Evolutionary conservation across 2,888 invertebrate species (phyloP).

Genomic region (Leistus spinibarbis): DNA sequence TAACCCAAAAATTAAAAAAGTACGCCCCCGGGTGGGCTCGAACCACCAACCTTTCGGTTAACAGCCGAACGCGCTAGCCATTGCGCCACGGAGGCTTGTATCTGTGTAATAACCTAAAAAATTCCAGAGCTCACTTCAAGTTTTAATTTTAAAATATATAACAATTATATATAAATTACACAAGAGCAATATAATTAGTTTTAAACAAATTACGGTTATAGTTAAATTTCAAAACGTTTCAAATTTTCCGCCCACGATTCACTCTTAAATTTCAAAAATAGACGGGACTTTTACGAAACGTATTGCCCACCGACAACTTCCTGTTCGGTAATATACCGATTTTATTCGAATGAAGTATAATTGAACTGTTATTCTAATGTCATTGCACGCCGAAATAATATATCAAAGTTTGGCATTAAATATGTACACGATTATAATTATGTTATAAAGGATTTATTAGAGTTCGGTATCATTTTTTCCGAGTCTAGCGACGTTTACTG

Average conservation of each 20-base stretch:
- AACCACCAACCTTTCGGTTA: constrained; percentile 96
- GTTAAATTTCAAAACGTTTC: too few species aligned
- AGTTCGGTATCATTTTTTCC: neutral
- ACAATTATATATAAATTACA: neutral
- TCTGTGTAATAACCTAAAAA: neutral
- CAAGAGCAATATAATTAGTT: neutral
- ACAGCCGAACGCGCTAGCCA: constrained; percentile 94
- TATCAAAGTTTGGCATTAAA: neutral
- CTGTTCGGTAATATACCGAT: too few species aligned
- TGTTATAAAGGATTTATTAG: neutral
- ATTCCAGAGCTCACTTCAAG: neutral
- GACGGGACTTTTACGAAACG: too few species aligned
- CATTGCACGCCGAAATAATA: neutral
- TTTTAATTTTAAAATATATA: neutral
- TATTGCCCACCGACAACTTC: too few species aligned
- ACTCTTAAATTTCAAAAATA: too few species aligned
- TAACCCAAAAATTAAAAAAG: neutral
- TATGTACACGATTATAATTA: neutral
- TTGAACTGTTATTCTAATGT: neutral
- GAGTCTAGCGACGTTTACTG: neutral
- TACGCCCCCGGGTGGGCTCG: constrained; percentile 88
- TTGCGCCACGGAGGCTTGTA: constrained; percentile 30
- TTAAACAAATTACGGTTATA: too few species aligned
- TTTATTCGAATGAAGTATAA: too few species aligned
- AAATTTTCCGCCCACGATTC: too few species aligned